Evolutionary conservation across 2,888 invertebrate species (phyloP).

Genomic region (Cordilura impudica): DNA sequence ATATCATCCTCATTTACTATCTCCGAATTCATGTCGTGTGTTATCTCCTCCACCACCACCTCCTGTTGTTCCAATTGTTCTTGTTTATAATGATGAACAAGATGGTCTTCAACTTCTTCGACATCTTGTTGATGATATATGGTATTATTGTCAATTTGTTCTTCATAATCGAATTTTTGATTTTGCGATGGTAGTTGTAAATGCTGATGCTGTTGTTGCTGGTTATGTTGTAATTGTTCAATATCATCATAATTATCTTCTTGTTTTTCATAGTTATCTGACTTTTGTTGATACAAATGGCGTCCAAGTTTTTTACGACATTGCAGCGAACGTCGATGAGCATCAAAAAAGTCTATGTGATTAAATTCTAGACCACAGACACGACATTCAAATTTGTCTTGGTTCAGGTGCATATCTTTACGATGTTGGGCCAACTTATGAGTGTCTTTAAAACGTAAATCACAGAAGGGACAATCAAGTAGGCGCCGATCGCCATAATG

Average conservation of each 20-base stretch:
- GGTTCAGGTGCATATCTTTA: conserved; percentile 59
- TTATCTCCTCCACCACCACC: conserved; percentile 56
- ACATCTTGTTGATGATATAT: conserved; percentile 28
- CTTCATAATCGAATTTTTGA: conserved; percentile 42
- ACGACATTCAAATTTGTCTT: conserved; percentile 57
- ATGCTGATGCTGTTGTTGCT: not conserved
- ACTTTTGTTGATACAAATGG: conserved; percentile 52
- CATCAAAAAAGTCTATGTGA: conserved; percentile 60
- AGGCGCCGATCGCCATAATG: conserved; percentile 55
- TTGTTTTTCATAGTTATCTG: conserved; percentile 31
- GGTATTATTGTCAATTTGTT: conserved; percentile 21
- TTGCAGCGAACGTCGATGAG: conserved; percentile 57
- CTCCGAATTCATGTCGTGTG: conserved; percentile 56
- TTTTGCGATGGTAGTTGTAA: not conserved
- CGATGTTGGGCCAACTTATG: conserved; percentile 60
- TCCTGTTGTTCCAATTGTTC: conserved; percentile 56
- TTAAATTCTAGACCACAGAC: conserved; percentile 59
- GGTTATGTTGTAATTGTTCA: conserved; percentile 16
- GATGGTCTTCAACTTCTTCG: not conserved
- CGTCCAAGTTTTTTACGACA: conserved; percentile 57
- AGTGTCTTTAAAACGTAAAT: conserved; percentile 59
- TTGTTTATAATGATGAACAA: conserved; percentile 37
- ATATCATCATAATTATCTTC: not conserved
- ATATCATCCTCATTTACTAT: conserved; percentile 46
- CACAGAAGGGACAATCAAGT: conserved; percentile 57